Percentiles rank a stretch among this genome's conserved stretches.
phyloP scores from a whole-genome alignment of 2,113 vertebrate species.

The Trachemys scripta region DNA sequence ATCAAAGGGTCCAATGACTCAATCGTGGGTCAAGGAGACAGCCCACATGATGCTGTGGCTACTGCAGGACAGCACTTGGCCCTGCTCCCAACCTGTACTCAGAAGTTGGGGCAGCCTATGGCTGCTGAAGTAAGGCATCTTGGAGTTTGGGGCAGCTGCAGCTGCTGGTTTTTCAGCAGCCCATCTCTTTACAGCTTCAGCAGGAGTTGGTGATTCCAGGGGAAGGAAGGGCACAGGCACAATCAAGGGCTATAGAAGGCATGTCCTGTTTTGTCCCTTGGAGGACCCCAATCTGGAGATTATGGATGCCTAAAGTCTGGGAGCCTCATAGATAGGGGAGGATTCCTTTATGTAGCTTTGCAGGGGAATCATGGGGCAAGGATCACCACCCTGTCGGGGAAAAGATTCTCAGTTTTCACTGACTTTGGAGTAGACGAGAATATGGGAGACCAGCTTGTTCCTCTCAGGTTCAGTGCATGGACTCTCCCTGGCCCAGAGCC shows the following conservation, averaged over 20 bases:
- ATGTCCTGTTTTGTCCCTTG: neutral
- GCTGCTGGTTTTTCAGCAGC: neutral
- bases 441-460: neutral
- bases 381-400: neutral
- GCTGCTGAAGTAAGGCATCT: neutral
- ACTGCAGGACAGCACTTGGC: neutral
- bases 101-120: neutral
- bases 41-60: neutral
- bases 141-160: too few species aligned
- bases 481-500: neutral
- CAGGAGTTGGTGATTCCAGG: neutral
- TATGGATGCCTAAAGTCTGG: too few species aligned
- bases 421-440: neutral
- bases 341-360: neutral
- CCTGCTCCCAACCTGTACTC: too few species aligned
- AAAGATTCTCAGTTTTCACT: neutral
- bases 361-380: neutral
- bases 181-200: neutral
- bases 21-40: neutral
- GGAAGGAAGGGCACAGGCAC: neutral
- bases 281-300: neutral
- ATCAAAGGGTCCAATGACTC: neutral
- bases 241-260: neutral
- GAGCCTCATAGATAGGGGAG: neutral
- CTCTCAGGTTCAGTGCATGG: neutral